A percentile compares a stretch with the other conserved stretches of the same genome.
Conservation (phyloP, 2,113 vertebrate genomes). For the Paramisgurnus dabryanus region DNA sequence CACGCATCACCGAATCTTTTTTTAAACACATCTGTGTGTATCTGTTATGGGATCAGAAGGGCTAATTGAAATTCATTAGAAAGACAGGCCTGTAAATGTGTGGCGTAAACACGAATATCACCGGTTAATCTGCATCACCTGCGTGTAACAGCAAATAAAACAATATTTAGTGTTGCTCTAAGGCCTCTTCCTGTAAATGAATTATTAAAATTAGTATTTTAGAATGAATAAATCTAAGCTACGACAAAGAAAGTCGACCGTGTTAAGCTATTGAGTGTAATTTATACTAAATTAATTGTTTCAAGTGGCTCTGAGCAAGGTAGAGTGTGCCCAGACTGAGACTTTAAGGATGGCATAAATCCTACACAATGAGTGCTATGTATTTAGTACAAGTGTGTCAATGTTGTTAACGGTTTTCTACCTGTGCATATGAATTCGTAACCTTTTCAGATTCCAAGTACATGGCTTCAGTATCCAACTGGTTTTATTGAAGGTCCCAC, state of each 20-base stretch:
- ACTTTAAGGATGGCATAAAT: too few relatives aligned
- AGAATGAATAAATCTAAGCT: slow-evolving; percentile 4
- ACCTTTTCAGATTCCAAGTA: too few relatives aligned
- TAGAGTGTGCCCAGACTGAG: neutral
- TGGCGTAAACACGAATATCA: slow-evolving; percentile 36
- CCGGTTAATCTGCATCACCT: slow-evolving; percentile 26
- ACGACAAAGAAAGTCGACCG: neutral
- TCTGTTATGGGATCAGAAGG: slow-evolving; percentile 41
- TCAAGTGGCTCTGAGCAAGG: neutral
- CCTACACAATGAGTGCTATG: too few relatives aligned
- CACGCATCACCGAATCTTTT: slow-evolving; percentile 49
- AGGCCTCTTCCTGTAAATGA: slow-evolving; percentile 16
- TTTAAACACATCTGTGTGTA: slow-evolving; percentile 51
- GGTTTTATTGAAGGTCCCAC: too few relatives aligned
- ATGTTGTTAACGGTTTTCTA: too few relatives aligned
- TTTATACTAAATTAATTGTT: neutral
- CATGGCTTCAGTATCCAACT: too few relatives aligned
- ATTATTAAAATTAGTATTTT: slow-evolving; percentile 26
- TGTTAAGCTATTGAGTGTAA: neutral
- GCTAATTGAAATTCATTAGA: slow-evolving; percentile 55
- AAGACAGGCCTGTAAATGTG: slow-evolving; percentile 24
- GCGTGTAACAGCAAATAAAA: slow-evolving; percentile 7
- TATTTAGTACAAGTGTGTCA: too few relatives aligned
- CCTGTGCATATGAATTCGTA: too few relatives aligned
- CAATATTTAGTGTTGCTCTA: slow-evolving; percentile 8